Base-by-base conservation (phyloP, 2,113 vertebrate species). In the Odocoileus virginianus region DNA sequence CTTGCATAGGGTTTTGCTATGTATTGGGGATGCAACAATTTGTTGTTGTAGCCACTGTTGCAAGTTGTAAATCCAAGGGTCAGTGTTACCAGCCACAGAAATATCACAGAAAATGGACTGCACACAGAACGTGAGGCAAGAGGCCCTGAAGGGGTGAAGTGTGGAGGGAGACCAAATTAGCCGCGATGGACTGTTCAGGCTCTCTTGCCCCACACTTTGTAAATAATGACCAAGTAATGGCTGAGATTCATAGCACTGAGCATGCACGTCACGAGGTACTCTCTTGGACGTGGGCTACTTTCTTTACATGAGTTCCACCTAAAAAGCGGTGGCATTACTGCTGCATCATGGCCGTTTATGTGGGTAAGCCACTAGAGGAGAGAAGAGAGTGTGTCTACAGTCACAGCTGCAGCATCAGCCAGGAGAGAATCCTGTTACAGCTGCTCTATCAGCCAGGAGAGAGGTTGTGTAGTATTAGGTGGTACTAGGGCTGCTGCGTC, bases 401-500 rank as follows among this genome's bases (percentile, higher is more conserved):
- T 40, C 12, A 23, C 19, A 23, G 10, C 2, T 3, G 19, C 67
- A 74, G 67, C n/a, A 12, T 21, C n/a, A 40, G n/a, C 67, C 67
- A 40, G n/a, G 19, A 71, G n/a, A 40, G n/a, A 23, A 40, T 23
- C 12, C n/a, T 74, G 21, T 74, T 6, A 13, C 2, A 10, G 67
- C 67, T 74, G 2, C 19, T 40, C 0, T 40, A 40, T 13, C n/a
- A 74, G 67, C 36, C 67, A 40, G 67, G 19, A 25, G 67, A 74
- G 67, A 71, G 21, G 67, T 23, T 23, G n/a, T 13, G 67, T 74
- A 13, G n/a, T 23, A 12, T 23, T 23, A 23, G 19, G 67, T 74
- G 40, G 40, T 12, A 19, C 52, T 6, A 7, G 17, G 52, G 67
- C n/a, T 40, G n/a, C 67, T 74, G 67, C 0, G 0, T 23, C 67